Conservation (phyloP, 2,113 vertebrate species). For the Charina bottae region DNA sequence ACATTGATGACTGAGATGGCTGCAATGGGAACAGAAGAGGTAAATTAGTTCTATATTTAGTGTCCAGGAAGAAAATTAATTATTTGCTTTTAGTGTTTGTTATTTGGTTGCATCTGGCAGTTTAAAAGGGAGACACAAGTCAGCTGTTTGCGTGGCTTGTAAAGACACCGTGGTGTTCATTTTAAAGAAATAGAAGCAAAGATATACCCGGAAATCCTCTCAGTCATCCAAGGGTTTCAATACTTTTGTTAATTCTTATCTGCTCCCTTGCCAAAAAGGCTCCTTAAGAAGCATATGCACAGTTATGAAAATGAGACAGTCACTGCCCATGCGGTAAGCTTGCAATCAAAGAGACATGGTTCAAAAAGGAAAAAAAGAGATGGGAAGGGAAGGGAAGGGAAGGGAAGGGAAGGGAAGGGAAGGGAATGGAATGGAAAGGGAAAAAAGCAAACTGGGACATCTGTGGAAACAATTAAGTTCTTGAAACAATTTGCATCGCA, state of each 20-base stretch:
- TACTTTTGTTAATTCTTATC: neutral
- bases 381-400: neutral
- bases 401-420: neutral
- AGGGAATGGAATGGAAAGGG: neutral
- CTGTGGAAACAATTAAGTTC: neutral
- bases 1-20: constrained; percentile 95
- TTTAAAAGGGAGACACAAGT: neutral
- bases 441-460: neutral
- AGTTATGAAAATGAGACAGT: neutral
- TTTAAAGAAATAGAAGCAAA: neutral
- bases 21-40: constrained; percentile 91
- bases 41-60: constrained; percentile 56
- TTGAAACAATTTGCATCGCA: neutral
- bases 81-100: neutral
- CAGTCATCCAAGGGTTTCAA: neutral
- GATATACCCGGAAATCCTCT: neutral
- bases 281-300: neutral
- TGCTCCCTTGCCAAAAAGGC: neutral
- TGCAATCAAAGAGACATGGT: neutral
- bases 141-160: neutral
- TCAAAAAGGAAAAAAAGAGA: neutral
- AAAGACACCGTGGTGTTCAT: neutral
- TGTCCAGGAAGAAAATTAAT: neutral
- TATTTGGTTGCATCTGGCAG: neutral
- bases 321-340: no score